A percentile compares a stretch with the other conserved stretches of the same genome.
phyloP scores from a whole-genome alignment of 2,113 vertebrate genomes.

The Notothenia rossii region DNA sequence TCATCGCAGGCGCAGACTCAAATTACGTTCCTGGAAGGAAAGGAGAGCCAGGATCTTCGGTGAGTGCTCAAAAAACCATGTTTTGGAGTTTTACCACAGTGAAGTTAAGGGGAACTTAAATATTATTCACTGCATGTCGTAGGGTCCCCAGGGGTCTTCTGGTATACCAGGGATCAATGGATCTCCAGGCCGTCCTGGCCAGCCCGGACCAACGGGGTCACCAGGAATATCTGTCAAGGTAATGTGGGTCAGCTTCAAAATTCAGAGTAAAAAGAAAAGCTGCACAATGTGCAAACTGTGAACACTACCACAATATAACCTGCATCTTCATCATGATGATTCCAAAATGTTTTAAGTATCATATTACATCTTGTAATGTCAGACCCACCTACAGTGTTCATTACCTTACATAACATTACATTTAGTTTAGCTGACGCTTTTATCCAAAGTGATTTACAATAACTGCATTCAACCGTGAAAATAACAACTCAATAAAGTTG shows the following conservation, averaged over 20 bases:
- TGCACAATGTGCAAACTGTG: not conserved
- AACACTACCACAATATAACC: too few species aligned
- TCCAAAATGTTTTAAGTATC: not conserved
- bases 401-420: too few species aligned
- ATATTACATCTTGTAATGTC: slow-evolving; percentile 4
- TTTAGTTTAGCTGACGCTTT: too few species aligned
- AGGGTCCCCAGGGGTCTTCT: slow-evolving; percentile 81
- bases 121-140: slow-evolving; percentile 20
- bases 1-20: slow-evolving; percentile 85
- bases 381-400: not conserved
- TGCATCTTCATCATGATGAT: not conserved
- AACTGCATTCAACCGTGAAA: too few species aligned
- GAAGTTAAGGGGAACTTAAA: not conserved
- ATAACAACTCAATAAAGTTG: too few species aligned
- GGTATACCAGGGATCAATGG: slow-evolving; percentile 75
- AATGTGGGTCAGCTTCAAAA: not conserved
- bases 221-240: slow-evolving; percentile 89
- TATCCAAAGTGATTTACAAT: too few species aligned
- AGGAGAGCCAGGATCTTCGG: slow-evolving; percentile 88
- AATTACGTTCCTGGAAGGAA: slow-evolving; percentile 84
- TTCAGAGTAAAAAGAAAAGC: not conserved
- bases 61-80: slow-evolving; percentile 67
- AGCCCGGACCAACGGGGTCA: slow-evolving; percentile 79
- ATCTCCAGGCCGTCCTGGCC: slow-evolving; percentile 82
- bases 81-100: not conserved